These are phyloP conservation scores for Pangasius larnaudii DNA, from an alignment of 2,797 vertebrate genomes.

Conservation along the genomic window DNA sequence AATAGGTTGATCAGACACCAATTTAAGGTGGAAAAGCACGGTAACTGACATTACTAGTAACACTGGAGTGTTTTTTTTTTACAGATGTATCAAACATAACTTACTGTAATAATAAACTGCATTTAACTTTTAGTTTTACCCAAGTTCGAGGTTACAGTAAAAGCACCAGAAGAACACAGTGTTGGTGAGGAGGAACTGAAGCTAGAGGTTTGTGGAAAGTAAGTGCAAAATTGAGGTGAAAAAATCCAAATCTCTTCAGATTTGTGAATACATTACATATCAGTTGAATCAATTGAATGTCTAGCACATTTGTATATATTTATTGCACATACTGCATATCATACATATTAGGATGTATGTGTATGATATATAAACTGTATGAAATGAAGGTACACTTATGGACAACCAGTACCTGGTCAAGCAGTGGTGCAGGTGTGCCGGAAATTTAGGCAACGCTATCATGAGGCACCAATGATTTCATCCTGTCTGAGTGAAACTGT, in stretches of 20 bases:
- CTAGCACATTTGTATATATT: not conserved
- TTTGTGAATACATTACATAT: not conserved
- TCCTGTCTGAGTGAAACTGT: constrained; percentile 15
- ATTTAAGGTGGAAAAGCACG: constrained; percentile 51
- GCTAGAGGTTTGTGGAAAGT: constrained; percentile 48
- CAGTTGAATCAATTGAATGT: not conserved
- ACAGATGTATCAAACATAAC: not conserved
- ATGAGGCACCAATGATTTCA: not conserved
- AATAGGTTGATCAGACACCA: not conserved
- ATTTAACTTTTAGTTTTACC: constrained; percentile 39
- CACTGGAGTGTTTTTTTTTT: not conserved
- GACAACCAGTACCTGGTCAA: constrained; percentile 36
- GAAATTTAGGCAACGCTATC: too few species aligned
- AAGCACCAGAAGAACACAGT: constrained; percentile 9
- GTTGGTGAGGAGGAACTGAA: constrained; percentile 24
- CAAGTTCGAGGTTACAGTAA: constrained; percentile 41
- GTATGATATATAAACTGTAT: not conserved
- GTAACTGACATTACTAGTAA: constrained; percentile 31
- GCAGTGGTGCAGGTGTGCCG: constrained; percentile 35
- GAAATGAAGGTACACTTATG: constrained; percentile 50
- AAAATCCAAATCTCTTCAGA: not conserved
- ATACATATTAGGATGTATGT: not conserved
- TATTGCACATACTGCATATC: not conserved
- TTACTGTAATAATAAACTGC: not conserved
- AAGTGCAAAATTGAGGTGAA: too few species aligned